phyloP scores from a whole-genome alignment of 2,113 vertebrate species.

The Thalassoma bifasciatum region DNA sequence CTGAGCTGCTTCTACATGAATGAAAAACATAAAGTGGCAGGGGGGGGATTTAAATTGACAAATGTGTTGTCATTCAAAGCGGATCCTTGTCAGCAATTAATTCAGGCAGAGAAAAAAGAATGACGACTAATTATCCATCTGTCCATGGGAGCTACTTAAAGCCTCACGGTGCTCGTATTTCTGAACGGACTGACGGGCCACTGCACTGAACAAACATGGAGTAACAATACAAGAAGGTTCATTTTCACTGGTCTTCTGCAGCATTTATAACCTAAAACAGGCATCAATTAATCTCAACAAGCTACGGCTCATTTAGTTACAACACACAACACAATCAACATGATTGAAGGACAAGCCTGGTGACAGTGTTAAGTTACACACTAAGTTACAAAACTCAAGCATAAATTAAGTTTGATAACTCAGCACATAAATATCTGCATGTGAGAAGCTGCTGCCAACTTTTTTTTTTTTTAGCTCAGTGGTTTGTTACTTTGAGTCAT shows the following conservation, averaged over 20 bases:
- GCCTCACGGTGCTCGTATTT: slow-evolving; percentile 16
- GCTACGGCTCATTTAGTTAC: neutral
- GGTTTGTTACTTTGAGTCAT: no score
- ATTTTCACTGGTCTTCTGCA: no score
- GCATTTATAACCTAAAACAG: no score
- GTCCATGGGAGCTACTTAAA: slow-evolving; percentile 24
- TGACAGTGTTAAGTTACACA: no score
- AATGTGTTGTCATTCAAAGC: slow-evolving; percentile 18
- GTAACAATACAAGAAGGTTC: neutral
- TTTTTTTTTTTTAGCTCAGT: no score
- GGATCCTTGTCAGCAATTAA: slow-evolving; percentile 14
- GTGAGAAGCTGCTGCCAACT: no score
- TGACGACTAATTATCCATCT: slow-evolving; percentile 25
- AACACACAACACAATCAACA: neutral
- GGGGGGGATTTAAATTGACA: slow-evolving; percentile 18
- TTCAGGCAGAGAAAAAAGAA: slow-evolving; percentile 16
- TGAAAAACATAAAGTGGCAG: slow-evolving; percentile 12
- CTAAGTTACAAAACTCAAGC: no score
- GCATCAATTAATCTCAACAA: neutral
- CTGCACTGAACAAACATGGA: neutral
- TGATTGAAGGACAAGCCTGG: neutral
- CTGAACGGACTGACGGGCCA: neutral
- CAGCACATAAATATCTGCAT: no score
- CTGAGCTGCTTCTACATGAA: slow-evolving; percentile 16
- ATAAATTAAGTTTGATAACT: no score